Conservation (phyloP, 2,113 vertebrate genomes). For the Eolophus roseicapilla region DNA sequence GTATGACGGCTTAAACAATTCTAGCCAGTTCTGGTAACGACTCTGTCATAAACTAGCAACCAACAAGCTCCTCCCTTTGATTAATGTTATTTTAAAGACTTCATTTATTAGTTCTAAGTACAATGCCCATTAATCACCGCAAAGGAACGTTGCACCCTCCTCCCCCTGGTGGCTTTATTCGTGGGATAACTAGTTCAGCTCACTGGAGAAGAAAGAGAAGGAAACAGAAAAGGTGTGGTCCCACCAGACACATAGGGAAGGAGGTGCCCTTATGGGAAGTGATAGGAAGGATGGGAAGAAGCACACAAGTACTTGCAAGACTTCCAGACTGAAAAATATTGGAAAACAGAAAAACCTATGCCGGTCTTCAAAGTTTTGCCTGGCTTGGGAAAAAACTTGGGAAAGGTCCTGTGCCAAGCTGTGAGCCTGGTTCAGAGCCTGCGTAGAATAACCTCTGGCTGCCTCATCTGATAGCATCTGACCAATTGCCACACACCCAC, state of each 20-base stretch:
- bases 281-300: background rate
- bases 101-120: background rate
- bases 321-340: background rate
- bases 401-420: background rate
- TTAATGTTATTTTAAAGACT: slow-evolving; percentile 43
- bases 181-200: background rate
- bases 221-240: background rate
- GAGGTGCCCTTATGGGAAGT: fast-evolving
- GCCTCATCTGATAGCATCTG: background rate
- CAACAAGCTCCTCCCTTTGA: slow-evolving; percentile 26
- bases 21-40: slow-evolving; percentile 37
- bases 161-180: background rate
- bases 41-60: slow-evolving; percentile 3
- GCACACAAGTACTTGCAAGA: background rate
- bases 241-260: background rate
- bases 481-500: background rate
- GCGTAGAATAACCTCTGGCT: background rate
- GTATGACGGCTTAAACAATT: slow-evolving; percentile 46
- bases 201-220: background rate
- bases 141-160: slow-evolving; percentile 11
- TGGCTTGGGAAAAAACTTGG: background rate
- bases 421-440: background rate
- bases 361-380: background rate
- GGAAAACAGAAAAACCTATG: background rate
- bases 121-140: slow-evolving; percentile 6